Conservation (phyloP, 2,888 invertebrate genomes). For the Volucella inflata region DNA sequence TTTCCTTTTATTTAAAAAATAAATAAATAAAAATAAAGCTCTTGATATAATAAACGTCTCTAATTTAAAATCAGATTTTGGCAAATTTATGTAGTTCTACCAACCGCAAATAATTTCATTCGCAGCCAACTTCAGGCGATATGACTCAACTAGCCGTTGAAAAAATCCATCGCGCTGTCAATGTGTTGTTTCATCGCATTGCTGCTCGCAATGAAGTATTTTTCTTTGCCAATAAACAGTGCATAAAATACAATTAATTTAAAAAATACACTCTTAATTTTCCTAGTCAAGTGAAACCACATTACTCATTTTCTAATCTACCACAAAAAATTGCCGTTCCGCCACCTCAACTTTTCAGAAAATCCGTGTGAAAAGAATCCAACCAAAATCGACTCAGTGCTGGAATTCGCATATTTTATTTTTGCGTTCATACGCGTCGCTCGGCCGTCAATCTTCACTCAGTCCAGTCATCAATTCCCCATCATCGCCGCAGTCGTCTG, state of each 20-base stretch:
- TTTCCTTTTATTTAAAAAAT: too few species aligned
- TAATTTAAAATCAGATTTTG: background rate
- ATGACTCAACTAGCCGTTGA: conserved; percentile 15
- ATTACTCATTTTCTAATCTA: conserved; percentile 35
- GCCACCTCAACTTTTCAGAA: background rate
- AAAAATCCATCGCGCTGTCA: conserved; percentile 51
- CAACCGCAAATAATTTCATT: background rate
- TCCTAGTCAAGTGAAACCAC: conserved; percentile 62
- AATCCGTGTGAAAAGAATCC: background rate
- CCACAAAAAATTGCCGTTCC: background rate
- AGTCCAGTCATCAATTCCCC: conserved; percentile 61
- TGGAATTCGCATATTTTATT: conserved; percentile 58
- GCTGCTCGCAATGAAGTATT: conserved; percentile 17
- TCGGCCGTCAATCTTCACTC: conserved; percentile 41
- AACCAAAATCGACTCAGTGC: conserved; percentile 10
- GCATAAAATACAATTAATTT: conserved; percentile 22
- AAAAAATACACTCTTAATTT: conserved; percentile 6
- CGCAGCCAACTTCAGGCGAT: conserved; percentile 2
- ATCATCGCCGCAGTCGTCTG: conserved; percentile 38
- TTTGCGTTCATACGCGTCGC: conserved; percentile 59
- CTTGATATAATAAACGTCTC: too few species aligned
- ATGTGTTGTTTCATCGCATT: conserved; percentile 39
- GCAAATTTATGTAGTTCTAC: background rate
- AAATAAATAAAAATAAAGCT: too few species aligned
- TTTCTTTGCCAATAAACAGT: conserved; percentile 34